These are phyloP conservation scores for Eremobia ochroleuca DNA, from an alignment of 2,888 invertebrate genomes.

Conservation along the genomic window DNA sequence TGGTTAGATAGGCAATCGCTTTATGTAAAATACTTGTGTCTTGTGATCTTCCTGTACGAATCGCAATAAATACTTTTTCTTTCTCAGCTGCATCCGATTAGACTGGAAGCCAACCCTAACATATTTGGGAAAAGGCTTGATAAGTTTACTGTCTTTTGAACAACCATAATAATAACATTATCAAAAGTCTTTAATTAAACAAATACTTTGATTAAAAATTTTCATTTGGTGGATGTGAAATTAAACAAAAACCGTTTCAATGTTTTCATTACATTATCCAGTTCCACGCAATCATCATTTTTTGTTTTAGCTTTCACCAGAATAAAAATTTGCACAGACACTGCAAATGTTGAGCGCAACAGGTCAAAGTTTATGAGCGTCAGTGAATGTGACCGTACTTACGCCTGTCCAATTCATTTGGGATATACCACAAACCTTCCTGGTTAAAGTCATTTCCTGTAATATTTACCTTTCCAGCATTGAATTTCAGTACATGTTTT, in stretches of 20 bases:
- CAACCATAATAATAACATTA: background rate
- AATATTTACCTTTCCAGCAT: constrained; percentile 19
- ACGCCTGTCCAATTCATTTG: constrained; percentile 28
- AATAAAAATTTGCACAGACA: background rate
- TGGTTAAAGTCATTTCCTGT: background rate
- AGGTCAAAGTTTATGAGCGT: constrained; percentile 34
- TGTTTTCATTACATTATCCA: background rate
- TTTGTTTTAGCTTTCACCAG: background rate
- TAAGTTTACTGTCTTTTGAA: background rate
- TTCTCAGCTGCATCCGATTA: too few relatives aligned
- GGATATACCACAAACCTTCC: background rate
- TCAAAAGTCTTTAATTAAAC: background rate
- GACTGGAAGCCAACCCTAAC: too few relatives aligned
- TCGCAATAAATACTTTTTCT: too few relatives aligned
- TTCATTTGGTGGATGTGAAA: background rate
- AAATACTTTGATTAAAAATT: background rate
- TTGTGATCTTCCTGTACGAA: too few relatives aligned
- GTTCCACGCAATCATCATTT: background rate
- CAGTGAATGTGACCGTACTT: constrained; percentile 1
- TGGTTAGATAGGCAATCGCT: background rate
- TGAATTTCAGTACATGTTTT: background rate
- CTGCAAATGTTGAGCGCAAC: constrained; percentile 31
- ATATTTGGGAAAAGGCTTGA: too few relatives aligned
- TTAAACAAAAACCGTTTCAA: background rate
- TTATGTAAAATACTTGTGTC: background rate